Conservation (phyloP, 2,888 invertebrate species). For the Dorcus parallelipipedus region DNA sequence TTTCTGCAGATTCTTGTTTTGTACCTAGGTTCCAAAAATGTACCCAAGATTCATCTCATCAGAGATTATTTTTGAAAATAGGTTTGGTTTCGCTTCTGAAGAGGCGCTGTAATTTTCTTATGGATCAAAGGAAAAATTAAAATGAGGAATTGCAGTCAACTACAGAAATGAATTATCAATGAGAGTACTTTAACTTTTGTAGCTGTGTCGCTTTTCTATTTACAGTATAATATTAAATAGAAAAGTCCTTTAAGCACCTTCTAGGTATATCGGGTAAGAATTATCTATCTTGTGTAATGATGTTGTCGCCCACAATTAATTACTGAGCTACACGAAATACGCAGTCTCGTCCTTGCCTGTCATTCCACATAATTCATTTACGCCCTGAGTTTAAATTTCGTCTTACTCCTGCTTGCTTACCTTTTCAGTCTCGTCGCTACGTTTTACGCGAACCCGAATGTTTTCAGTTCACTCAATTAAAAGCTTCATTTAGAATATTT, state of each 20-base stretch:
- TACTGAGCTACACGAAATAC: conserved; percentile 27
- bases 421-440: conserved; percentile 20
- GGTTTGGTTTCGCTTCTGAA: too few relatives aligned
- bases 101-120: neutral
- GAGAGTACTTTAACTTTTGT: too few relatives aligned
- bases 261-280: too few relatives aligned
- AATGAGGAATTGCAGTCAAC: neutral
- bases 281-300: conserved; percentile 21
- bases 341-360: conserved; percentile 24
- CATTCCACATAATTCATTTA: conserved; percentile 27
- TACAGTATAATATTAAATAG: too few relatives aligned
- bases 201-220: too few relatives aligned
- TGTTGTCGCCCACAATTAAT: conserved; percentile 32
- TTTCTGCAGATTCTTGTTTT: too few relatives aligned
- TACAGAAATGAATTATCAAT: too few relatives aligned
- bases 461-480: conserved; percentile 34
- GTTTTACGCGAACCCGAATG: conserved; percentile 25
- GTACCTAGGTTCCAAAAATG: too few relatives aligned
- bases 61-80: too few relatives aligned
- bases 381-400: conserved; percentile 27
- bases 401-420: conserved; percentile 24
- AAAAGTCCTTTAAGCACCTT: too few relatives aligned
- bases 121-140: neutral
- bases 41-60: too few relatives aligned
- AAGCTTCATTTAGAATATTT: conserved; percentile 38